Base-by-base conservation (phyloP, 2,113 vertebrate species). In the Scopus umbretta region DNA sequence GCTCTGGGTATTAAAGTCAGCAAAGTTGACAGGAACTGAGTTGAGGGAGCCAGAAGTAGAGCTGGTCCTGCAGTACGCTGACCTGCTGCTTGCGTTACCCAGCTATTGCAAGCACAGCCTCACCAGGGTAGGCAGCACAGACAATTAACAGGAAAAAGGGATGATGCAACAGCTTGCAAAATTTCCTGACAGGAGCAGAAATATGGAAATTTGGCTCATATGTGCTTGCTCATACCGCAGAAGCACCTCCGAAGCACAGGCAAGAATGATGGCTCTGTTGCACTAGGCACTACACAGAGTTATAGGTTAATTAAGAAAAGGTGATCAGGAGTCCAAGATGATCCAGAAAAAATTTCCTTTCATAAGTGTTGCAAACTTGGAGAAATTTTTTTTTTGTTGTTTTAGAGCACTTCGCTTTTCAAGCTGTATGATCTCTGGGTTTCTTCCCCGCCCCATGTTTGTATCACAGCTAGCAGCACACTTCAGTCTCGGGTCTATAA, bases 131-230 rank as follows among this genome's bases (percentile, higher is more conserved):
- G 38, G 65, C 76, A 34, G 70, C 53, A n/a, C 25, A n/a, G 67
- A 38, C 68, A 87, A 47, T 17, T 6, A 45, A 38, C 80, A 88
- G 93, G 65, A 86, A 73, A 43, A 56, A 49, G 32, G 36, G 71
- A 70, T 55, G 93, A 62, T 45, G 66, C 50, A 74, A 71, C 25
- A 27, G 49, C 38, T 91, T 73, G 71, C 88, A 86, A 40, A 50
- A 70, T 27, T 86, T 82, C 90, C 88, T 78, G 91, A 59, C 36
- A 43, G 42, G 68, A 70, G 80, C 80, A 79, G 84, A 84, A 82
- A 45, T 23, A 40, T 4, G 49, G n/a, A 40, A 7, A 18, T n/a
- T 10, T 32, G 30, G 30, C 30, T 71, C 56, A 5, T 8, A 11
- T 9, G 49, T 36, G 40, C 49, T 43, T 43, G 22, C 49, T 53